Evolutionary conservation across 2,797 vertebrate genomes (phyloP).

Genomic region (Natrix natrix): DNA sequence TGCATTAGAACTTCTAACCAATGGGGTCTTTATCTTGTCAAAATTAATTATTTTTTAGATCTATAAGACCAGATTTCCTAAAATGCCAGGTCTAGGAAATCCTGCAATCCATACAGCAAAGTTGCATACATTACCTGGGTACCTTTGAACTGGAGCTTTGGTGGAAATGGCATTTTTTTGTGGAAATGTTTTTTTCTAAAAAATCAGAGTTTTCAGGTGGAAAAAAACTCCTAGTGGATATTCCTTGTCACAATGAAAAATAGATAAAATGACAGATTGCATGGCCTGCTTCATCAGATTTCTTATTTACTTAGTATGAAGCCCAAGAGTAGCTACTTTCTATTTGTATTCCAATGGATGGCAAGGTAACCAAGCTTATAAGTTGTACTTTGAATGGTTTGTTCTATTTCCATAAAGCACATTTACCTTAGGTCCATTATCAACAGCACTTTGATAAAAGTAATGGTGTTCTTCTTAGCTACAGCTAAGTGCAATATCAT

Average conservation of each 20-base stretch:
- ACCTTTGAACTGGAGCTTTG: constrained; percentile 17
- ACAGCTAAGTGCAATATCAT: constrained; percentile 19
- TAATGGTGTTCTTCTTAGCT: constrained; percentile 17
- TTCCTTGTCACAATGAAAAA: constrained; percentile 6
- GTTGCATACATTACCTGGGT: neutral
- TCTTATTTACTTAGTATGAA: neutral
- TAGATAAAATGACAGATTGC: constrained; percentile 6
- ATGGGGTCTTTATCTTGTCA: neutral
- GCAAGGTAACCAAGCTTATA: neutral
- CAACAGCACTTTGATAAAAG: constrained; percentile 28
- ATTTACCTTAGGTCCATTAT: neutral
- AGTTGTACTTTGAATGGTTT: neutral
- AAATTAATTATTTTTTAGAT: neutral
- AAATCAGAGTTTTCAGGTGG: constrained; percentile 16
- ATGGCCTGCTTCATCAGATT: neutral
- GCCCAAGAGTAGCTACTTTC: neutral
- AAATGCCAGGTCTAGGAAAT: neutral
- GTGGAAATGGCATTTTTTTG: neutral
- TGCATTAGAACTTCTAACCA: neutral
- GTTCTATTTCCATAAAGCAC: constrained; percentile 22
- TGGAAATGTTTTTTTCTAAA: constrained; percentile 22
- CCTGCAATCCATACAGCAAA: constrained; percentile 3
- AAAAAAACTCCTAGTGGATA: neutral
- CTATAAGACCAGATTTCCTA: constrained; percentile 4
- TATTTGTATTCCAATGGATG: constrained; percentile 17